These are phyloP conservation scores for Pongo pygmaeus DNA, from an alignment of 2,113 vertebrate genomes.

Conservation along the genomic window DNA sequence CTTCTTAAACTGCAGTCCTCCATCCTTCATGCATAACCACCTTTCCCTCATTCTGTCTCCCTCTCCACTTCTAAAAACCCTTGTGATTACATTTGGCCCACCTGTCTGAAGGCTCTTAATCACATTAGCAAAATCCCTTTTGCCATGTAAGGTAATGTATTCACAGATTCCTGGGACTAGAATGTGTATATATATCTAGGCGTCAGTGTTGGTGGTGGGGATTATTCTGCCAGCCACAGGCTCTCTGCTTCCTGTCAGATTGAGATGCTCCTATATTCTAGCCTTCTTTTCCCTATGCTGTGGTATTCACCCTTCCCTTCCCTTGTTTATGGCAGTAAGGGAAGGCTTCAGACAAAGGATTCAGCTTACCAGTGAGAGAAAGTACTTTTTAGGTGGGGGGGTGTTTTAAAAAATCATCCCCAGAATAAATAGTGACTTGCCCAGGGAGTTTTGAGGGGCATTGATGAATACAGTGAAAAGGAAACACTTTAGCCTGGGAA, in stretches of 20 bases:
- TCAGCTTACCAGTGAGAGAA: neutral
- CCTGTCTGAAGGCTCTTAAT: neutral
- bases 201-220: neutral
- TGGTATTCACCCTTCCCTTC: neutral
- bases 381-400: neutral
- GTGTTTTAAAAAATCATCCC: neutral
- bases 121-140: neutral
- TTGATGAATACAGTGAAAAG: neutral
- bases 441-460: neutral
- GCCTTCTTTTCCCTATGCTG: neutral
- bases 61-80: neutral
- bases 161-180: neutral
- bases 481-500: neutral
- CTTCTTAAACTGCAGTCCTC: neutral
- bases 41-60: neutral
- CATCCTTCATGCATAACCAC: neutral
- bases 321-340: neutral
- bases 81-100: neutral
- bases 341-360: neutral
- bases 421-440: neutral
- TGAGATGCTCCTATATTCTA: neutral
- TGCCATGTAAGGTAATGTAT: neutral
- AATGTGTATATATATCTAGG: neutral
- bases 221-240: neutral
- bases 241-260: neutral